Evolutionary conservation across 30 jellyfish, hydroid and myxozoan genomes (phyloP).

Genomic region (Rhopilema esculentum): DNA sequence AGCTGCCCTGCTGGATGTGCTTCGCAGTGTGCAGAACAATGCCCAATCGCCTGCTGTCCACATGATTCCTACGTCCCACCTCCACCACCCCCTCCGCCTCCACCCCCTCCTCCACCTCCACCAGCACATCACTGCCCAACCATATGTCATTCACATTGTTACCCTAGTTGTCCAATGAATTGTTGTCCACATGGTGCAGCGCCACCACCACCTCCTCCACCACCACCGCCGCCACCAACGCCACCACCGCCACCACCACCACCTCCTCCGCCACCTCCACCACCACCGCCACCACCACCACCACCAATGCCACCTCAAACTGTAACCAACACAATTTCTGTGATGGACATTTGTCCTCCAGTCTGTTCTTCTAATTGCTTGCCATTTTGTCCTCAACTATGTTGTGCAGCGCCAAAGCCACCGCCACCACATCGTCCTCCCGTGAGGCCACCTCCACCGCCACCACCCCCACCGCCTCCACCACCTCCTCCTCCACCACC

Average conservation of each 20-base stretch:
- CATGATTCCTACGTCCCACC: slow-evolving; percentile 59
- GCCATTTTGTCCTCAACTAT: slow-evolving; percentile 77
- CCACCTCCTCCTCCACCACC: slow-evolving; percentile 87
- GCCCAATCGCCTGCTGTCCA: slow-evolving; percentile 75
- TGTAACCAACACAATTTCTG: slow-evolving; percentile 62
- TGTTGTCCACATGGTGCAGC: slow-evolving; percentile 77
- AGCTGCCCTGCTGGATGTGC: slow-evolving; percentile 83
- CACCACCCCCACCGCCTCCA: slow-evolving; percentile 74
- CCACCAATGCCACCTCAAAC: slow-evolving; percentile 56
- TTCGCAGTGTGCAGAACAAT: slow-evolving; percentile 65
- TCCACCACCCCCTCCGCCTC: slow-evolving; percentile 69
- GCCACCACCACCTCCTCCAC: slow-evolving; percentile 75
- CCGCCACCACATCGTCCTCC: slow-evolving; percentile 59
- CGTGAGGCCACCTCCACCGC: slow-evolving; percentile 78
- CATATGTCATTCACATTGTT: slow-evolving; percentile 76
- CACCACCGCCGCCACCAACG: slow-evolving; percentile 77
- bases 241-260: slow-evolving; percentile 84
- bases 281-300: slow-evolving; percentile 66
- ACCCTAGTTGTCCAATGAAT: slow-evolving; percentile 76
- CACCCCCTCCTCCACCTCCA: slow-evolving; percentile 71
- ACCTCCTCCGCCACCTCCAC: slow-evolving; percentile 76
- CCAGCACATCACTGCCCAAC: slow-evolving; percentile 80
- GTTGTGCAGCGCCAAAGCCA: slow-evolving; percentile 61
- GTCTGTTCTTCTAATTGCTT: slow-evolving; percentile 63
- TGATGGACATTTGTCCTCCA: slow-evolving; percentile 80